These are phyloP conservation scores for Carpatolechia fugitivella DNA, from an alignment of 2,888 invertebrate species.

Conservation along the genomic window DNA sequence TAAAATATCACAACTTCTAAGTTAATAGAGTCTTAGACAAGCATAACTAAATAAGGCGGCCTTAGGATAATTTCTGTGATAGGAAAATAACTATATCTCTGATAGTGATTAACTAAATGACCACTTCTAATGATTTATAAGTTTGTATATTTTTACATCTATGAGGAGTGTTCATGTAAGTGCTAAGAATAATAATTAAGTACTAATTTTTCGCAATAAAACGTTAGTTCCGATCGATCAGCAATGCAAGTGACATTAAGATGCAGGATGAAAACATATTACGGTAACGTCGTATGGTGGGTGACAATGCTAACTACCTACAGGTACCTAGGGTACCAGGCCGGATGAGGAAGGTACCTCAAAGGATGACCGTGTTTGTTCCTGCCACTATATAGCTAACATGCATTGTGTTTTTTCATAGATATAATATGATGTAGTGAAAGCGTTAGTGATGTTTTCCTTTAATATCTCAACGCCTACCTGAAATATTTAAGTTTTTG, in stretches of 20 bases:
- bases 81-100: too few relatives aligned
- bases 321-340: neutral
- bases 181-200: too few relatives aligned
- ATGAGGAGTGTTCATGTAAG: too few relatives aligned
- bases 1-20: too few relatives aligned
- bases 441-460: neutral
- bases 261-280: neutral
- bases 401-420: conserved; percentile 4
- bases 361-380: neutral
- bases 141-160: too few relatives aligned
- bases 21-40: too few relatives aligned
- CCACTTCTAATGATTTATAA: too few relatives aligned
- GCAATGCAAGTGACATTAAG: neutral
- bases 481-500: conserved; percentile 1
- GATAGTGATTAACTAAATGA: too few relatives aligned
- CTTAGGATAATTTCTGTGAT: too few relatives aligned
- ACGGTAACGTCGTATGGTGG: neutral
- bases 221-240: neutral
- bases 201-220: too few relatives aligned
- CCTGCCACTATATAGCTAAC: conserved; percentile 14
- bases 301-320: neutral
- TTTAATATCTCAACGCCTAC: neutral
- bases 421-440: conserved; percentile 1
- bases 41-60: too few relatives aligned
- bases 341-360: conserved; percentile 4